Evolutionary conservation across 2,888 invertebrate species (phyloP).

Genomic region (Brachypalpus laphriformis): DNA sequence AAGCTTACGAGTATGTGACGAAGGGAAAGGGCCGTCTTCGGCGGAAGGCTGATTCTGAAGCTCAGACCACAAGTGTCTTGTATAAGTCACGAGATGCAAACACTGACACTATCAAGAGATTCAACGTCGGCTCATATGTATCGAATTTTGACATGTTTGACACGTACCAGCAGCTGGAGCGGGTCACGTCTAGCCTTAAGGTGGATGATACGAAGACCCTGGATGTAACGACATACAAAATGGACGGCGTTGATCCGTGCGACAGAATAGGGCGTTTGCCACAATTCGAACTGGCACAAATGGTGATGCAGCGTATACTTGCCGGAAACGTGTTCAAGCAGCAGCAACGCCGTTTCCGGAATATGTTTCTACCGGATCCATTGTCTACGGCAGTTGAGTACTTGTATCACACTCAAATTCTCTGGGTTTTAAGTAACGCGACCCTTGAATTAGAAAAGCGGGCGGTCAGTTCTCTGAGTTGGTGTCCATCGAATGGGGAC

Average conservation of each 20-base stretch:
- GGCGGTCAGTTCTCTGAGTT: constrained; percentile 86
- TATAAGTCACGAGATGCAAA: constrained; percentile 87
- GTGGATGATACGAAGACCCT: constrained; percentile 83
- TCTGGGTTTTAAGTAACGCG: constrained; percentile 87
- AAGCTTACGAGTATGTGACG: constrained; percentile 87
- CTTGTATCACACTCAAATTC: constrained; percentile 86
- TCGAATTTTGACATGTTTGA: constrained; percentile 92
- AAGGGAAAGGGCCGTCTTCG: constrained; percentile 87
- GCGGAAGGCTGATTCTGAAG: constrained; percentile 87
- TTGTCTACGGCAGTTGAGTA: constrained; percentile 86
- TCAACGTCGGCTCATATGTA: constrained; percentile 86
- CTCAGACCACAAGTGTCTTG: constrained; percentile 87
- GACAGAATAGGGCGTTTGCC: constrained; percentile 76
- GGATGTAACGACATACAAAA: constrained; percentile 80
- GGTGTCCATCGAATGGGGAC: constrained; percentile 88
- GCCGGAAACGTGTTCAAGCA: constrained; percentile 87
- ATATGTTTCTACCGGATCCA: constrained; percentile 86
- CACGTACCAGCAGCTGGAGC: constrained; percentile 84
- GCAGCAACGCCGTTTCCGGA: constrained; percentile 89
- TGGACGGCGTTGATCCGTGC: constrained; percentile 79
- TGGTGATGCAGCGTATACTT: constrained; percentile 88
- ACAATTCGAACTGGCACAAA: constrained; percentile 86
- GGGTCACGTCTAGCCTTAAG: constrained; percentile 77
- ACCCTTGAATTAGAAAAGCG: constrained; percentile 82
- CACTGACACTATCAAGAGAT: constrained; percentile 84